Percentiles rank a stretch among this genome's conserved stretches.
phyloP scores from a whole-genome alignment of 1,140 invertebrate genomes.

The Orussus abietinus region DNA sequence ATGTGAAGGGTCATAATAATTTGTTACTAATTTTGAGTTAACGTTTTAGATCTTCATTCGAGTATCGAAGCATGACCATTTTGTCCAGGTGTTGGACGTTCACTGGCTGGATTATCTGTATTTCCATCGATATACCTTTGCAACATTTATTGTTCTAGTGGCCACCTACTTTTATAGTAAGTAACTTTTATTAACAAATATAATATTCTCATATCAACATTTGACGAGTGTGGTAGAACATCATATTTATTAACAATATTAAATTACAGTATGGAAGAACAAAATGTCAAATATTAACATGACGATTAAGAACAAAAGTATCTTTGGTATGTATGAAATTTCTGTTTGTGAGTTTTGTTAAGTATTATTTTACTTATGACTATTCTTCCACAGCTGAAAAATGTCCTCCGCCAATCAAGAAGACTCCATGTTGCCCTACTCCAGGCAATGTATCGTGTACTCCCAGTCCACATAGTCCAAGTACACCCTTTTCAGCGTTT shows the following conservation, averaged over 20 bases:
- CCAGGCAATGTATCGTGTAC: conserved; percentile 12
- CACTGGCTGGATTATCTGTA: conserved; percentile 44
- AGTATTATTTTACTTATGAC: conserved; percentile 2
- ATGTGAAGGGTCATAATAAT: conserved; percentile 2
- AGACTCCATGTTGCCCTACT: conserved; percentile 19
- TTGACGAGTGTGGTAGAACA: background rate
- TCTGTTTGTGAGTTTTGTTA: conserved; percentile 2
- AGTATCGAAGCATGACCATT: conserved; percentile 39
- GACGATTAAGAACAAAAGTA: conserved; percentile 37
- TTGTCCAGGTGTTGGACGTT: conserved; percentile 37
- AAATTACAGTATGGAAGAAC: conserved; percentile 42
- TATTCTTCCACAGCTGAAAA: conserved; percentile 39
- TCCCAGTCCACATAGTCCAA: conserved; percentile 29
- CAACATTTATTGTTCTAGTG: conserved; percentile 33
- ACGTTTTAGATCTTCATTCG: conserved; percentile 41
- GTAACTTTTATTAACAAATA: conserved; percentile 12
- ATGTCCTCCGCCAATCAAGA: conserved; percentile 41
- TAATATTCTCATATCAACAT: background rate
- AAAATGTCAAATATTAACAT: conserved; percentile 40
- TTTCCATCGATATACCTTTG: conserved; percentile 42
- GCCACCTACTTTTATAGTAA: conserved; percentile 45
- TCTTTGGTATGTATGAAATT: conserved; percentile 37
- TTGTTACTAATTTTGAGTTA: conserved; percentile 8
- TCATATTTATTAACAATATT: too few relatives aligned
- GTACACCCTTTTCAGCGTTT: conserved; percentile 41